Evolutionary conservation across 2,797 vertebrate genomes (phyloP), one percentile per base, ranked within the genome.

Genomic region (Sphaeramia orbicularis): DNA sequence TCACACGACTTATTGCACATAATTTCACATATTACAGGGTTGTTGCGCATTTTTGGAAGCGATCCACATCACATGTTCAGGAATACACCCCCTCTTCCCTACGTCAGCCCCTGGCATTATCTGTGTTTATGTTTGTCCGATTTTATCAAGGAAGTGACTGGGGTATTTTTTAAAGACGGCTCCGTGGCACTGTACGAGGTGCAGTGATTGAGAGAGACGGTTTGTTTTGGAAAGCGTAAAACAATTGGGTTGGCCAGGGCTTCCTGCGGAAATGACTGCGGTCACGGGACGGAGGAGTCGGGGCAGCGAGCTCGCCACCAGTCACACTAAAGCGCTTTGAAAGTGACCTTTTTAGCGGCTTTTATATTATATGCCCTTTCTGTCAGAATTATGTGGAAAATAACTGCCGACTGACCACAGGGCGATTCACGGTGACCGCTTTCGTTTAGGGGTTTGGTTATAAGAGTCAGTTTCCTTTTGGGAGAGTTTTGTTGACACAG

Each of bases 251-350:
- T 59, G 71, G 67, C 11, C 42, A 50, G 75, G 52, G 70, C 78
- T 90, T 91, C 88, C 88, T 92, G 88, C 48, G 86, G 90, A 92
- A 92, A 84, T 68, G 45, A 57, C 72, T 78, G 76, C 13, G 24
- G 84, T 90, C 85, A 86, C 52, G 68, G 75, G 74, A 84, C 64
- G 64, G 65, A 59, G 65, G 51, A 68, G 65, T 44, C 15, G 44
- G 37, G 51, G 62, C 27, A 13, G 70, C 15, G 61, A 71, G 55
- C 59, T 65, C 21, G 1, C 14, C 40, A 43, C 38, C 32, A 19
- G 12, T 50, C 58, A 50, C n/a, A 43, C 59, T 57, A 15, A 47
- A 75, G 15, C 18, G 50, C 12, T 40, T 30, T 71, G n/a, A 54
- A 68, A 7, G 36, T 62, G 52, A 55, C 45, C 58, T 64, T 57